These are phyloP conservation scores for Mormyrops attenuatus DNA, from an alignment of 2,797 vertebrate species.

Conservation along the genomic window DNA sequence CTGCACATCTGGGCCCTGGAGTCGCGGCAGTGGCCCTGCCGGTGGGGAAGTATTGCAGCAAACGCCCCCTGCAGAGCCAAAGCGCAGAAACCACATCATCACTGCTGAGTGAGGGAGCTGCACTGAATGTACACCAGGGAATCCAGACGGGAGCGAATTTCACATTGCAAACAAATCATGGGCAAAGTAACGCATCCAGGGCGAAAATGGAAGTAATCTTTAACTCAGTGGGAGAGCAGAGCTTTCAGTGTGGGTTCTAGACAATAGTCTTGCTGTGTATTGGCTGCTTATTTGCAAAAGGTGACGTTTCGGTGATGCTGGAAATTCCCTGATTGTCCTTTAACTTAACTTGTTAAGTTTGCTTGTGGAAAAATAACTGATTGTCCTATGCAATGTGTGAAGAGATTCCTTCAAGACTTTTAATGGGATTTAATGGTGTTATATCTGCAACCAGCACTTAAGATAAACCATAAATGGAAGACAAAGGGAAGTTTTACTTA, in stretches of 20 bases:
- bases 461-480: neutral
- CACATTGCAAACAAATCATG: constrained; percentile 17
- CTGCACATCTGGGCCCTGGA: neutral
- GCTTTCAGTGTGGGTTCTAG: neutral
- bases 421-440: constrained; percentile 4
- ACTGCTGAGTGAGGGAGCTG: neutral
- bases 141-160: neutral
- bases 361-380: neutral
- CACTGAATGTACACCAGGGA: neutral
- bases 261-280: neutral
- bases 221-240: neutral
- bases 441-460: neutral
- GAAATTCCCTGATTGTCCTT: neutral
- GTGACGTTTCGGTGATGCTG: neutral
- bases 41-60: neutral
- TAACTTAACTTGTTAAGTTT: constrained; percentile 2
- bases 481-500: neutral
- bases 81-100: neutral
- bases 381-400: neutral
- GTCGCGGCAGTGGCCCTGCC: no score
- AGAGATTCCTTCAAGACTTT: neutral
- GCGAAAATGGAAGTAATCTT: constrained; percentile 19
- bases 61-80: neutral
- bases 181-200: neutral
- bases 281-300: constrained; percentile 11